Percentiles rank a stretch among this genome's conserved stretches.
Evolutionary conservation across 2,797 vertebrate genomes (phyloP).

Genomic region (Gymnocypris eckloni): DNA sequence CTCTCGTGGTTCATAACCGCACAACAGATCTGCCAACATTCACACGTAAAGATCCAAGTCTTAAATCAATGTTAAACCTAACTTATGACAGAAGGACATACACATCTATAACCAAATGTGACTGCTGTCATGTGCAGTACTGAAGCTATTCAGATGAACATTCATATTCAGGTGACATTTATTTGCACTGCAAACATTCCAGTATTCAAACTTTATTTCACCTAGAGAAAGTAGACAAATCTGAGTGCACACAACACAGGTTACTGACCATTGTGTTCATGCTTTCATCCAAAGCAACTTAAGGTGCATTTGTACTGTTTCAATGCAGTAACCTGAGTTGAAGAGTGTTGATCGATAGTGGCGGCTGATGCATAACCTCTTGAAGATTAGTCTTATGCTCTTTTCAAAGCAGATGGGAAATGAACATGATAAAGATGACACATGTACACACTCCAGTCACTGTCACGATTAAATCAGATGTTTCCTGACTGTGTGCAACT

Average conservation of each 20-base stretch:
- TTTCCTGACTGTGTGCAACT: slow-evolving; percentile 42
- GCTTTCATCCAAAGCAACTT: neutral
- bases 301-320: neutral
- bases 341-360: neutral
- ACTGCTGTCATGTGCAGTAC: neutral
- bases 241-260: neutral
- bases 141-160: neutral
- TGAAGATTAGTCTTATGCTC: neutral
- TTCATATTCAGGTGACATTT: neutral
- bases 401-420: slow-evolving; percentile 72
- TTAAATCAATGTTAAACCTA: neutral
- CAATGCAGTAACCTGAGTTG: neutral
- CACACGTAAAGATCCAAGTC: neutral
- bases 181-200: neutral
- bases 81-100: neutral
- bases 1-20: neutral
- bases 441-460: slow-evolving; percentile 72
- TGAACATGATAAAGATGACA: slow-evolving; percentile 64
- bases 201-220: neutral
- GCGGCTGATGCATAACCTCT: neutral
- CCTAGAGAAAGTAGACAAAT: neutral
- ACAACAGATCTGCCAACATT: neutral
- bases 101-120: neutral
- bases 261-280: neutral
- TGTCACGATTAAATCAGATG: slow-evolving; percentile 68